phyloP scores from a whole-genome alignment of 2,113 vertebrate species.

The Myrmecobius fasciatus region DNA sequence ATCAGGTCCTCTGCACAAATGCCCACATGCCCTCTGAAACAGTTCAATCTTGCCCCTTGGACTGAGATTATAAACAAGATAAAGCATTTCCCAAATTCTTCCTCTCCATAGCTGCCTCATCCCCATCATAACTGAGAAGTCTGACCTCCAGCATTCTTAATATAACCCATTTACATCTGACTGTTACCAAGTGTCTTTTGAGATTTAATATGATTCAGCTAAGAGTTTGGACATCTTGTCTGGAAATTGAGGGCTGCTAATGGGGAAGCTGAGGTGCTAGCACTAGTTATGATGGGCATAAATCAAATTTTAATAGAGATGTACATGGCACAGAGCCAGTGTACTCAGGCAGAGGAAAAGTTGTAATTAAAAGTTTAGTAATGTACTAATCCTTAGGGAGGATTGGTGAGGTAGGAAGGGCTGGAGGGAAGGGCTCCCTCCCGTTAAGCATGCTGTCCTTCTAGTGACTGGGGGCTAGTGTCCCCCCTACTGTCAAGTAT shows the following conservation, averaged over 20 bases:
- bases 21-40: not conserved
- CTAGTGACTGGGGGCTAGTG: not conserved
- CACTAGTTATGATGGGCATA: constrained; percentile 85
- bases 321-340: constrained; percentile 84
- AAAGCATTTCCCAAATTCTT: fast-evolving
- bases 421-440: not conserved
- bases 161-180: not conserved
- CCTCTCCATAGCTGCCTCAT: fast-evolving
- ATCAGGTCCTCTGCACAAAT: not conserved
- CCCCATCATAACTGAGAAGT: not conserved
- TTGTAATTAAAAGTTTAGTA: constrained; percentile 89
- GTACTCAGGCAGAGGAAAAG: constrained; percentile 83
- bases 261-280: constrained; percentile 68
- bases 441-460: not conserved
- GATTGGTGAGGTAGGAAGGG: constrained; percentile 45
- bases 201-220: not conserved
- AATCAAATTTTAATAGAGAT: constrained; percentile 88
- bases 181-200: not conserved
- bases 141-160: not conserved
- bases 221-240: constrained; percentile 60
- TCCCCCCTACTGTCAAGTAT: not conserved
- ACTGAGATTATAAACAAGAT: not conserved
- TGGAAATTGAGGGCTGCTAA: constrained; percentile 72
- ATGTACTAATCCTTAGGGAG: constrained; percentile 77
- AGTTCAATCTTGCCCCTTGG: not conserved